phyloP scores from a whole-genome alignment of 1,140 invertebrate species.

The Drosophila aff. region DNA sequence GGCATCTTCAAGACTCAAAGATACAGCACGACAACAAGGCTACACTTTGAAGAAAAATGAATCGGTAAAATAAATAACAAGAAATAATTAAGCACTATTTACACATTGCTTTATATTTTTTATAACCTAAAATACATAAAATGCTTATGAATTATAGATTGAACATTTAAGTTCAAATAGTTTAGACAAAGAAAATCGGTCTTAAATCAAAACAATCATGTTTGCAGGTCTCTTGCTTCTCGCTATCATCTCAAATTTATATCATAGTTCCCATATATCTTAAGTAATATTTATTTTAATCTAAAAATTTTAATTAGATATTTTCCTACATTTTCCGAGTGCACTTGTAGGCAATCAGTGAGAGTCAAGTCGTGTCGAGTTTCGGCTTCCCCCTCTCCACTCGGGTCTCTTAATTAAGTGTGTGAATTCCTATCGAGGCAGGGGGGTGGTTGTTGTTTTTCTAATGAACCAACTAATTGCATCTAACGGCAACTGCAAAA shows the following conservation, averaged over 20 bases:
- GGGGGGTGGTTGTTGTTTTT: constrained; percentile 57
- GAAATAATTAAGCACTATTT: too few relatives aligned
- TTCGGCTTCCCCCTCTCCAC: background rate
- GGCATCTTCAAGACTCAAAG: constrained; percentile 38
- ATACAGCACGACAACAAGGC: constrained; percentile 10
- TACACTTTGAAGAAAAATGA: constrained; percentile 1
- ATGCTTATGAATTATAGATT: background rate
- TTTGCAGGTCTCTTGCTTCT: background rate
- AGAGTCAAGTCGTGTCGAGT: background rate
- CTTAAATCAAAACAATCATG: background rate
- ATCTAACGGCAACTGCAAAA: constrained; percentile 79
- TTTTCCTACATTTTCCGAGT: background rate
- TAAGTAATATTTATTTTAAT: background rate
- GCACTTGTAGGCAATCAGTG: constrained; percentile 32
- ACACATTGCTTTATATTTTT: too few relatives aligned
- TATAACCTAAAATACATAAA: too few relatives aligned
- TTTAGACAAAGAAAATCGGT: background rate
- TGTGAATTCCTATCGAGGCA: constrained; percentile 74
- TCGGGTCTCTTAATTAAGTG: constrained; percentile 72
- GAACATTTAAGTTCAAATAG: background rate
- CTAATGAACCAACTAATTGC: constrained; percentile 83
- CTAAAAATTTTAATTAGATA: background rate
- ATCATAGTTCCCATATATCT: background rate
- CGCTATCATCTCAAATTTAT: background rate
- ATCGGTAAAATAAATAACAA: background rate